Base-by-base conservation (phyloP, 30 jellyfish, hydroid and myxozoan species). In the Rhopilema esculentum region DNA sequence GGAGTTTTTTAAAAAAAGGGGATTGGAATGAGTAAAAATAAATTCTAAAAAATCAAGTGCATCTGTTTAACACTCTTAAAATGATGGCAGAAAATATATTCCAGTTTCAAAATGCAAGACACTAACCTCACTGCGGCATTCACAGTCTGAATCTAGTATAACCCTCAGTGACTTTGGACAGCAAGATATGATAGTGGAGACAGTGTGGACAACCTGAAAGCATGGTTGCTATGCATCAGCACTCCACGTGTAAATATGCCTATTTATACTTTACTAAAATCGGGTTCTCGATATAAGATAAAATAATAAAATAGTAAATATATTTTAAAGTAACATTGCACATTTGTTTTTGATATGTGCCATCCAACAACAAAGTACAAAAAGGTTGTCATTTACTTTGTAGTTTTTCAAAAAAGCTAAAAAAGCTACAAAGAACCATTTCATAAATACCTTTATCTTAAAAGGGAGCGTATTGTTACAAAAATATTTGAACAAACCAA, bases 181-280 rank as follows among this genome's bases (percentile, higher is more conserved):
- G 66, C 82, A 31, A 0, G 96, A 83, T 23, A 86, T 72, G 27
- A 91, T n/a, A 16, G 98, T 77, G 25, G 95, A 74, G 16, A 91
- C 73, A 0, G 89, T 77, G 26, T 78, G 93, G n/a, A 85, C 72
- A 0, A 78, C 62, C 98, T 91, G 72, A n/a, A 84, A 69, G 6
- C 15, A n/a, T n/a, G n/a, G n/a, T n/a, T n/a, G n/a, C n/a, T n/a
- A n/a, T n/a, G n/a, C n/a, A n/a, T n/a, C n/a, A n/a, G n/a, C n/a
- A n/a, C n/a, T n/a, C n/a, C n/a, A n/a, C n/a, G n/a, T n/a, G n/a
- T n/a, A n/a, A n/a, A n/a, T n/a, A n/a, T n/a, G n/a, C n/a, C n/a
- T n/a, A n/a, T n/a, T n/a, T n/a, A n/a, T n/a, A n/a, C n/a, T n/a
- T n/a, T n/a, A n/a, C n/a, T n/a, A n/a, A n/a, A n/a, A n/a, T n/a